These are phyloP conservation scores for Amorpha juglandis DNA, from an alignment of 2,888 invertebrate genomes.

Conservation along the genomic window DNA sequence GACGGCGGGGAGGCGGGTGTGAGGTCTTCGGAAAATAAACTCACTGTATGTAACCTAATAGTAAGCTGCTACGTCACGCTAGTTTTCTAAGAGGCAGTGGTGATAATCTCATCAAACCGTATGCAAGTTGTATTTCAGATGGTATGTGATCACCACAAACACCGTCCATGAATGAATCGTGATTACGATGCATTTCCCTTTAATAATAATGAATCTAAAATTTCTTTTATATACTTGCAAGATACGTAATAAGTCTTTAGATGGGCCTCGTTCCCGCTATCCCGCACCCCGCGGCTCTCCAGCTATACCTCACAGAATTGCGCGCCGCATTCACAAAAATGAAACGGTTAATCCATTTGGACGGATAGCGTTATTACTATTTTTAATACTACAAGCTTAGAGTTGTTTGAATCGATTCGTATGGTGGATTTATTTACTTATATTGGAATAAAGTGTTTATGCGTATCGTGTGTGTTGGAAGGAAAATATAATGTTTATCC, in stretches of 20 bases:
- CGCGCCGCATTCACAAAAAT: constrained; percentile 15
- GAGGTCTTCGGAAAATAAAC: no score
- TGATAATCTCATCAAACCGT: no score
- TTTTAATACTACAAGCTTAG: constrained; percentile 14
- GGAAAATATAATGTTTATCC: no score
- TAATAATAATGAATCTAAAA: background rate
- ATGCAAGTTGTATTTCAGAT: no score
- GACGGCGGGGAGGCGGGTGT: no score
- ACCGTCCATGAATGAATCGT: no score
- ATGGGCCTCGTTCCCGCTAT: background rate
- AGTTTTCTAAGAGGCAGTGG: no score
- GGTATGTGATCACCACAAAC: no score
- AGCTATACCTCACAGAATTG: constrained; percentile 6
- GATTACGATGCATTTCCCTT: no score
- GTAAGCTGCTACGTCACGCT: no score
- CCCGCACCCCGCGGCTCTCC: background rate
- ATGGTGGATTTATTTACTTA: constrained; percentile 6
- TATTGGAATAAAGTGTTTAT: background rate
- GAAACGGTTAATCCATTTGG: constrained; percentile 23
- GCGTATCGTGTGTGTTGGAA: no score
- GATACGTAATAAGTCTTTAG: background rate
- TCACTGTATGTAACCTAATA: no score
- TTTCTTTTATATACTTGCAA: background rate
- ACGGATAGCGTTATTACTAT: constrained; percentile 18
- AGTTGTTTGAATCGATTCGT: constrained; percentile 1